phyloP scores from a whole-genome alignment of 2,888 invertebrate species.

The Trichacis sp. region DNA sequence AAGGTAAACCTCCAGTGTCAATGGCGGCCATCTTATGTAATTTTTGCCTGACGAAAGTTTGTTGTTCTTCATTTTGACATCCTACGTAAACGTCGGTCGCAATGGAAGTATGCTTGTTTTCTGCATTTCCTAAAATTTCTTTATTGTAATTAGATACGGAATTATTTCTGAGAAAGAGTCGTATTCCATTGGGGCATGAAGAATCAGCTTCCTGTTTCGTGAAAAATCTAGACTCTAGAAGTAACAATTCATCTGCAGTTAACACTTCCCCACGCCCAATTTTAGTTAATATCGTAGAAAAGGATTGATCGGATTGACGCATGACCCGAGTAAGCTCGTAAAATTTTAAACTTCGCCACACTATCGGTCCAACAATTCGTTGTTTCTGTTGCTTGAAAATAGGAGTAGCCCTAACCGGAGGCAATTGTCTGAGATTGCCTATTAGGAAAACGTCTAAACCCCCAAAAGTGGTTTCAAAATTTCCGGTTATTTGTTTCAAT shows the following conservation, averaged over 20 bases:
- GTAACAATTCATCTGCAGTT: constrained; percentile 39
- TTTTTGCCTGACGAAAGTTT: constrained; percentile 32
- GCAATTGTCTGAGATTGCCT: constrained; percentile 61
- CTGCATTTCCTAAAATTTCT: neutral
- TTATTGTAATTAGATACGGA: constrained; percentile 16
- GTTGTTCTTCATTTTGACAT: constrained; percentile 27
- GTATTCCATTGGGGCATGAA: constrained; percentile 47
- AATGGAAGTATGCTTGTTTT: constrained; percentile 37
- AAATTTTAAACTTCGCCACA: constrained; percentile 57
- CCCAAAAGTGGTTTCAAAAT: constrained; percentile 51
- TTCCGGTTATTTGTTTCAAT: constrained; percentile 57
- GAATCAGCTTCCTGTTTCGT: constrained; percentile 45
- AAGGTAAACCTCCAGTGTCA: constrained; percentile 54
- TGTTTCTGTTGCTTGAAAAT: constrained; percentile 52
- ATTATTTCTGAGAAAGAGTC: constrained; percentile 50
- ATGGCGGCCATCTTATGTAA: constrained; percentile 44
- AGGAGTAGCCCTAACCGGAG: constrained; percentile 53
- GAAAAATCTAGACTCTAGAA: constrained; percentile 51
- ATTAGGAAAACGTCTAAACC: constrained; percentile 58
- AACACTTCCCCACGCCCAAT: constrained; percentile 50
- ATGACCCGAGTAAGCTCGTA: constrained; percentile 55
- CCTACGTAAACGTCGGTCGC: constrained; percentile 42
- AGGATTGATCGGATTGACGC: constrained; percentile 55
- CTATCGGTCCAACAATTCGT: constrained; percentile 45
- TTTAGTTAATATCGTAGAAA: constrained; percentile 56